These are phyloP conservation scores for Graphium colonna DNA, from an alignment of 2,888 invertebrate genomes.

Conservation along the genomic window DNA sequence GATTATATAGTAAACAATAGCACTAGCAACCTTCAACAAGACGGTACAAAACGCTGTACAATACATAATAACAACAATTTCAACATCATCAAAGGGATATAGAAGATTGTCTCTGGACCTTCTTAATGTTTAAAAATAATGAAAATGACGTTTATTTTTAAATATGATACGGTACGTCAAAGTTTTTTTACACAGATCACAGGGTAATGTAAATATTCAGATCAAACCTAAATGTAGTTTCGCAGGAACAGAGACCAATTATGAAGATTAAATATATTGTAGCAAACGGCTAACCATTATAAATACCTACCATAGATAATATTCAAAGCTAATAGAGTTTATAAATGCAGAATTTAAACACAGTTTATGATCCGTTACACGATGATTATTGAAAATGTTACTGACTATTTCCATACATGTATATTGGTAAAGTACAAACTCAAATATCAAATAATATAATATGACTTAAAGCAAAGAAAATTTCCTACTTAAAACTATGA, in stretches of 20 bases:
- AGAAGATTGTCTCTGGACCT: slow-evolving; percentile 7
- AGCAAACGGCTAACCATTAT: slow-evolving; percentile 8
- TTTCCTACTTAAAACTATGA: slow-evolving; percentile 21
- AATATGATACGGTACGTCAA: too few relatives aligned
- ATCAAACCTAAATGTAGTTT: not conserved
- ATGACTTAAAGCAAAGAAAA: not conserved
- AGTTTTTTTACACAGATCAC: too few relatives aligned
- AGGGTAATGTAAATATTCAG: too few relatives aligned
- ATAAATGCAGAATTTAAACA: slow-evolving; percentile 20
- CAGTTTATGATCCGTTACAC: not conserved
- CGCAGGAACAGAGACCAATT: slow-evolving; percentile 14
- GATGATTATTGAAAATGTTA: not conserved
- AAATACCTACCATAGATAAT: not conserved
- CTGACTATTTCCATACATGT: not conserved
- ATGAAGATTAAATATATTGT: slow-evolving; percentile 5
- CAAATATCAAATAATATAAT: not conserved
- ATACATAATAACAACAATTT: slow-evolving; percentile 40
- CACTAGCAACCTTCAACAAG: slow-evolving; percentile 49
- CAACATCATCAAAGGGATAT: slow-evolving; percentile 15
- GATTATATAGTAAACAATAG: slow-evolving; percentile 33
- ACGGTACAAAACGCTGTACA: slow-evolving; percentile 41
- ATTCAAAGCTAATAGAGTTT: slow-evolving; percentile 9
- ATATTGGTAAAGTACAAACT: not conserved
- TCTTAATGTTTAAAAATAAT: not conserved
- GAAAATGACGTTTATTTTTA: not conserved